Percentiles rank a stretch among this genome's conserved stretches.
phyloP scores from a whole-genome alignment of 2,797 vertebrate genomes.

The Falco cherrug region DNA sequence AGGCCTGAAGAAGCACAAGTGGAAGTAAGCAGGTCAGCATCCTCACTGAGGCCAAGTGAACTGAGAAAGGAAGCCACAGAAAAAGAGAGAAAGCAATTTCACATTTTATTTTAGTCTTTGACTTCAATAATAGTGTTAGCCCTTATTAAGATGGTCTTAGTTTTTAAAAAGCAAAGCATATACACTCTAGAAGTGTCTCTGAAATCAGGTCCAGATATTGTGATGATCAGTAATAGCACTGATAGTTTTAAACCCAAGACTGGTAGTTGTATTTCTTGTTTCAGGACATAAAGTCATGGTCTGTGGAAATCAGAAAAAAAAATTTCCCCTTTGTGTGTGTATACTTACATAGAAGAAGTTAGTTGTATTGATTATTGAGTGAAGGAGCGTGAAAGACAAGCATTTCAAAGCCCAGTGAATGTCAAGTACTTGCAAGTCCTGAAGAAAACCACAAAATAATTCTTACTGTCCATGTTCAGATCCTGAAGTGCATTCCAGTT shows the following conservation, averaged over 20 bases:
- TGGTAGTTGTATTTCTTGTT: not conserved
- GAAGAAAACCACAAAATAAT: not conserved
- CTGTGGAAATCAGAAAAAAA: not conserved
- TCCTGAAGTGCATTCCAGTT: slow-evolving; percentile 1
- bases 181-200: not conserved
- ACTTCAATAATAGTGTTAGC: not conserved
- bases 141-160: not conserved
- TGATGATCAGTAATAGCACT: not conserved
- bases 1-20: not conserved
- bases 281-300: slow-evolving; percentile 3
- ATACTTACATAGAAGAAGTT: not conserved
- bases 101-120: not conserved
- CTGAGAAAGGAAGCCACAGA: not conserved
- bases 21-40: not conserved
- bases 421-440: not conserved
- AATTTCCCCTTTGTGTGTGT: not conserved
- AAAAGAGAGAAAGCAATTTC: not conserved
- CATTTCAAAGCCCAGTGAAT: slow-evolving; percentile 20
- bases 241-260: not conserved
- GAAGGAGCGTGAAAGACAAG: not conserved
- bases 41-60: not conserved
- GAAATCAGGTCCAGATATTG: not conserved
- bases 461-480: not conserved
- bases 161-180: not conserved
- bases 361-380: not conserved